Evolutionary conservation across 2,888 invertebrate genomes (phyloP).

Genomic region (Thymelicus acteon): DNA sequence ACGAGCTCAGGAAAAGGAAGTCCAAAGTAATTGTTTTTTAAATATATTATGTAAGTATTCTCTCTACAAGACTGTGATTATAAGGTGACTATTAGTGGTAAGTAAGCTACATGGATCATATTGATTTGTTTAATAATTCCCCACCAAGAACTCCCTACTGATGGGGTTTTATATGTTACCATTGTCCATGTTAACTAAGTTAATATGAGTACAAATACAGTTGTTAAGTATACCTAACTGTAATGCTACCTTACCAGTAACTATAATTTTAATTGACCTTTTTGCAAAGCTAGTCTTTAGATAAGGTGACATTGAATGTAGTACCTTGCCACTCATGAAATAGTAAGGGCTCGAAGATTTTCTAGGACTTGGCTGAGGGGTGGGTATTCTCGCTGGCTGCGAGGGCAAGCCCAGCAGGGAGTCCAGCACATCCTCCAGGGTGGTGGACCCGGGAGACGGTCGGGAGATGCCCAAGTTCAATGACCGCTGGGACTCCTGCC

Average conservation of each 20-base stretch:
- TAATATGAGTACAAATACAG: too few relatives aligned
- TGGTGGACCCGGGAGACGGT: conserved; percentile 92
- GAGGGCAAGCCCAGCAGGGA: conserved; percentile 94
- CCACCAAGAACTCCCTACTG: too few relatives aligned
- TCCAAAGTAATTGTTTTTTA: too few relatives aligned
- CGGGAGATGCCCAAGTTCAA: conserved; percentile 84
- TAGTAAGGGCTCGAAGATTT: conserved; percentile 78
- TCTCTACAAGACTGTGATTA: neutral
- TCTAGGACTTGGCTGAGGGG: conserved; percentile 85
- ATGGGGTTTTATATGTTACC: too few relatives aligned
- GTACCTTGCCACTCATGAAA: conserved; percentile 79
- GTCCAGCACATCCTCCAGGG: conserved; percentile 96
- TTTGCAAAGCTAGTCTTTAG: neutral
- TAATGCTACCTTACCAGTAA: too few relatives aligned
- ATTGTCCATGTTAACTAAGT: too few relatives aligned
- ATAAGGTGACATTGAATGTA: neutral
- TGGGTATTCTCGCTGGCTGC: conserved; percentile 90
- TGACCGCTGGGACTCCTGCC: conserved; percentile 79
- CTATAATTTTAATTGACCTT: too few relatives aligned
- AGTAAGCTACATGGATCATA: too few relatives aligned
- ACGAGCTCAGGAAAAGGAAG: too few relatives aligned
- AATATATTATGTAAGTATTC: too few relatives aligned
- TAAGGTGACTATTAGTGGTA: neutral
- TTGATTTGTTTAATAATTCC: too few relatives aligned
- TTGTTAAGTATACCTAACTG: too few relatives aligned